phyloP scores from a whole-genome alignment of 2,113 vertebrate genomes.

The Typhlomys cinereus region DNA sequence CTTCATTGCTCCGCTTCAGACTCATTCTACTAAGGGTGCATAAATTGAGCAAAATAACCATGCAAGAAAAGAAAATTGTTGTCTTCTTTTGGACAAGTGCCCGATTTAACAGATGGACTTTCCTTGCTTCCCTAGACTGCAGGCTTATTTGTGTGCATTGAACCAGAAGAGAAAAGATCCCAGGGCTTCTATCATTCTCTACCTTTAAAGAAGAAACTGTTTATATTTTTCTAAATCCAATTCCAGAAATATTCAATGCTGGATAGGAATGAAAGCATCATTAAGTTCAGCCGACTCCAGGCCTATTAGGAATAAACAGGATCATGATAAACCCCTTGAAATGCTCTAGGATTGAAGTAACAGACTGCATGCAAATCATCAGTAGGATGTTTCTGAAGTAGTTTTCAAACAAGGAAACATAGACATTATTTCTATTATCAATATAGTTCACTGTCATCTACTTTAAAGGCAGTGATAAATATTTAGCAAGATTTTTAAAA shows the following conservation, averaged over 20 bases:
- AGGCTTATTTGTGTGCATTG: conserved; percentile 20
- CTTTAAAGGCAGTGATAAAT: not conserved
- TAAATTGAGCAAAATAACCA: not conserved
- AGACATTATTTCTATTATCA: not conserved
- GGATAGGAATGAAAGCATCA: not conserved
- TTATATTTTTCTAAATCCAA: not conserved
- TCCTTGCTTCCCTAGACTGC: conserved; percentile 17
- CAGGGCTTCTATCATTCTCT: not conserved
- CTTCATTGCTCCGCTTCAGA: not conserved
- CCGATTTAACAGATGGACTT: conserved; percentile 47
- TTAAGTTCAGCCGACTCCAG: not conserved
- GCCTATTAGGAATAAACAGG: not conserved
- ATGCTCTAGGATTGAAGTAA: not conserved
- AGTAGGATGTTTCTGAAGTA: not conserved
- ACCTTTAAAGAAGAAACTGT: conserved; percentile 12
- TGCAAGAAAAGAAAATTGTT: conserved; percentile 28
- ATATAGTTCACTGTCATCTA: not conserved
- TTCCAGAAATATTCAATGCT: not conserved
- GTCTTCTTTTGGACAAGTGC: conserved; percentile 4
- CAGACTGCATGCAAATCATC: not conserved
- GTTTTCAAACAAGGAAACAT: conserved; percentile 1
- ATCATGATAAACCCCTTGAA: not conserved
- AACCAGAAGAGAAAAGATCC: conserved; percentile 7
- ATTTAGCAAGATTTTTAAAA: conserved; percentile 31
- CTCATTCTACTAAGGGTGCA: not conserved